Base-by-base conservation (phyloP, 2,797 vertebrate species). In the Bradypodion ventrale region DNA sequence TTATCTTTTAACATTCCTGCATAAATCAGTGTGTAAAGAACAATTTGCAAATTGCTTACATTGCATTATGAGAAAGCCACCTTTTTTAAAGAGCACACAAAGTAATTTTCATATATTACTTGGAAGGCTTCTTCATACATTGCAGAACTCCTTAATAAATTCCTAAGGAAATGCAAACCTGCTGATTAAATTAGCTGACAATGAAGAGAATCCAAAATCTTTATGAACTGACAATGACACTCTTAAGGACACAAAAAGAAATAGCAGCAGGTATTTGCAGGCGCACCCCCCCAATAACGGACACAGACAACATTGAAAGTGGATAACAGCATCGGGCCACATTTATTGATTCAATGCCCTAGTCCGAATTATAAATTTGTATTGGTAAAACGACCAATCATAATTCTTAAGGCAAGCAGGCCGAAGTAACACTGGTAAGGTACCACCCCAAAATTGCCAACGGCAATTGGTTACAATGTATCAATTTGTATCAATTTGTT, bases 181-280 rank as follows among this genome's bases (percentile, higher is more conserved):
- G 6, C 52, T 66, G 7, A 19, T 87, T 73, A 79, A 86, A 83
- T 81, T 85, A 68, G 75, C 46, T 84, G 46, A 65, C 7, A 81
- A 15, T 15, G 23, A 90, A 84, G 29, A 27, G 62, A 75, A 42
- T 68, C 73, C 35, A 72, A 75, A 29, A 16, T 83, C 87, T 74
- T 15, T 27, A 85, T 75, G 87, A 91, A 78, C 13, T 60, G 82
- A 59, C 84, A 90, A 85, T 83, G 63, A 65, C 7, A 80, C 49
- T n/a, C 49, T 81, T 10, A 42, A 29, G 70, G 56, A 69, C 40
- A 21, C n/a, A 65, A 74, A 82, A 62, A 4, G n/a, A n/a, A 19
- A 4, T 15, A 60, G 85, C 15, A 44, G 77, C 73, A 82, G 83
- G 35, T 4, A 59, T 1, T 72, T n/a, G n/a, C n/a, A n/a, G n/a